Evolutionary conservation across 1,140 invertebrate genomes (phyloP), one percentile per base, ranked within the genome.

Genomic region (Ceratosolen fusciceps): DNA sequence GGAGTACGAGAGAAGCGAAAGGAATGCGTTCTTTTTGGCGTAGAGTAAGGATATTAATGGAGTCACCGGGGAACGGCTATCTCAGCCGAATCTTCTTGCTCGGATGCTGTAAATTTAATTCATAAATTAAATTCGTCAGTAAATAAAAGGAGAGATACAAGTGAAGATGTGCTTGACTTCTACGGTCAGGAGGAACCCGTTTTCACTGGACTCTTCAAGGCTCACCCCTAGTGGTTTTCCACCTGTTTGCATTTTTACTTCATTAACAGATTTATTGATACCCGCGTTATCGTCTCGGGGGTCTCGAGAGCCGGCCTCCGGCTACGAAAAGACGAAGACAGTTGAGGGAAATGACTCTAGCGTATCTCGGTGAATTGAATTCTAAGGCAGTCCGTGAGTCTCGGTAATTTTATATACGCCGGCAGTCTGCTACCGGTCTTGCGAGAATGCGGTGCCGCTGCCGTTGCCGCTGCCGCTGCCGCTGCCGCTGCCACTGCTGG

Each of bases 401-500:
- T 73, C 31, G 54, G 39, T 73, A 39, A 73, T 73, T 73, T 56
- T 56, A 58, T 73, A 39, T 65, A 82, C 79, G n/a, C n/a, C n/a
- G 83, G 62, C 70, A 79, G 62, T 62, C 62, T 54, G 80, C 74
- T 76, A 60, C 78, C 75, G 71, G 79, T 82, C 81, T 85, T 84
- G 82, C 82, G 77, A 84, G 83, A 83, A 85, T 83, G 82, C 74
- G 68, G 8, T 39, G 74, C 56, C 56, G 7, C 62, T 19, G 39
- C 60, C 19, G 26, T n/a, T n/a, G n/a, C n/a, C 74, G 68, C 4
- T 39, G 74, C 56, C 56, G 7, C 62, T 19, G 39, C 60, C 19
- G 26, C n/a, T n/a, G n/a, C n/a, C 74, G 68, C 4, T 39, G 74
- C 56, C 56, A 9, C 62, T 19, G 39, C 60, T 14, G 26, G 26